phyloP scores from a whole-genome alignment of 2,888 invertebrate genomes.

The Amphipoea oculea region DNA sequence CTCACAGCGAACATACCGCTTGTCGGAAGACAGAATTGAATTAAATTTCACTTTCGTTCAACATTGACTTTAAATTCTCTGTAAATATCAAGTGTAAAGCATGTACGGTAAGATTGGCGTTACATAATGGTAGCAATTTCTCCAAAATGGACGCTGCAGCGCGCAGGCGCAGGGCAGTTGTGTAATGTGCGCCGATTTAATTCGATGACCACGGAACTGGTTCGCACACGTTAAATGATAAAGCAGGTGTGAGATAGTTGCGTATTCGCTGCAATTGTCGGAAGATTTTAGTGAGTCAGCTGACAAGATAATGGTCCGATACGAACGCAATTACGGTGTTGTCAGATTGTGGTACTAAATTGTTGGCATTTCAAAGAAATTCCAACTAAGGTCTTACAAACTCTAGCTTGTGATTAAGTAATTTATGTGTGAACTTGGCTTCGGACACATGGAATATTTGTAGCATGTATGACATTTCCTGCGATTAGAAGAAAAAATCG shows the following conservation, averaged over 20 bases:
- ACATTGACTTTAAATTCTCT: constrained; percentile 54
- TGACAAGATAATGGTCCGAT: constrained; percentile 33
- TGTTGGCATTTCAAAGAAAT: constrained; percentile 11
- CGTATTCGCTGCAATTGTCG: constrained; percentile 37
- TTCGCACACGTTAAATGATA: constrained; percentile 56
- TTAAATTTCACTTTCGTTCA: constrained; percentile 61
- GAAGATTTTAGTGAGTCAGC: constrained; percentile 34
- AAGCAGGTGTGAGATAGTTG: constrained; percentile 53
- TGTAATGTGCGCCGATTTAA: constrained; percentile 71
- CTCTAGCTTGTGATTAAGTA: constrained; percentile 17
- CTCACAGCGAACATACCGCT: constrained; percentile 13
- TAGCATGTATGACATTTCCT: constrained; percentile 21
- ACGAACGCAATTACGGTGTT: constrained; percentile 19
- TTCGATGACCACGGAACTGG: constrained; percentile 72
- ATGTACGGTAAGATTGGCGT: constrained; percentile 66
- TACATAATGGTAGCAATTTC: constrained; percentile 78
- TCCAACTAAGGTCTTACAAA: constrained; percentile 2
- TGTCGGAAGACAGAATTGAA: constrained; percentile 53
- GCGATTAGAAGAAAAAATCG: constrained; percentile 31
- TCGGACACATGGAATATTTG: constrained; percentile 3
- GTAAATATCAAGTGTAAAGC: constrained; percentile 63
- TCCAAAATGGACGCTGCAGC: constrained; percentile 73
- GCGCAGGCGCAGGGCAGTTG: constrained; percentile 68
- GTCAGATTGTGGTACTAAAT: constrained; percentile 38
- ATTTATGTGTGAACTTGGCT: constrained; percentile 52